A percentile compares a stretch with the other conserved stretches of the same genome.
These are phyloP conservation scores for Pachyramphus minor DNA, from an alignment of 2,113 vertebrate genomes.

Conservation along the genomic window DNA sequence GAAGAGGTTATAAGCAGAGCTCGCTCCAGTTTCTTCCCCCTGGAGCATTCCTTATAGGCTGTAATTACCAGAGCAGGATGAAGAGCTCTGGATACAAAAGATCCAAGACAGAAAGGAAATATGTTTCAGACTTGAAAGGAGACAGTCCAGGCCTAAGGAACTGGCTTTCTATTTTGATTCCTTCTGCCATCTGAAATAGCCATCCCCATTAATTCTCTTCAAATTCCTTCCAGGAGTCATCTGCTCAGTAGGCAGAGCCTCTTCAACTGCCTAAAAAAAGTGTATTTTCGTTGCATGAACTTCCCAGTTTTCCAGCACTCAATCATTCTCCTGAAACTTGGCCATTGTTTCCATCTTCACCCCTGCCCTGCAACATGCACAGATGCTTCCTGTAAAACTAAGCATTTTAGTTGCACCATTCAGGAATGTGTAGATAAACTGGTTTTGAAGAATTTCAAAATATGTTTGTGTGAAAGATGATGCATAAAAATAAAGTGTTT, in stretches of 20 bases:
- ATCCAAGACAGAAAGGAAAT: slow-evolving; percentile 41
- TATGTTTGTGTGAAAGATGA: background rate
- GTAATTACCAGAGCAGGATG: background rate
- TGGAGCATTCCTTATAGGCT: background rate
- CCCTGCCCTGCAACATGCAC: slow-evolving; percentile 59
- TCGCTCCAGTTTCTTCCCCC: background rate
- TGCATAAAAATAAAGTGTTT: slow-evolving; percentile 14
- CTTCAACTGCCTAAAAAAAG: slow-evolving; percentile 41
- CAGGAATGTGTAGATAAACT: slow-evolving; percentile 49
- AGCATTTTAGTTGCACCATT: background rate
- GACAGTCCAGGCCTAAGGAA: background rate
- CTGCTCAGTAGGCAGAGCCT: background rate
- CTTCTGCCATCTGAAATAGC: slow-evolving; percentile 56
- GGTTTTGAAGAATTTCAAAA: slow-evolving; percentile 18
- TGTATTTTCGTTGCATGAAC: slow-evolving; percentile 37
- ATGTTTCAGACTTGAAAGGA: slow-evolving; percentile 48
- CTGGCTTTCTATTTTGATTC: slow-evolving; percentile 44
- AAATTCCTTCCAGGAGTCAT: slow-evolving; percentile 42
- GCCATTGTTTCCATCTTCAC: slow-evolving; percentile 62
- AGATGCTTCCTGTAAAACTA: slow-evolving; percentile 74
- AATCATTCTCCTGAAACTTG: slow-evolving; percentile 65
- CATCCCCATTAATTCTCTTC: slow-evolving; percentile 33
- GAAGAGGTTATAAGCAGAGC: background rate
- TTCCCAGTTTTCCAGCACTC: slow-evolving; percentile 58
- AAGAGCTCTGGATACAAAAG: slow-evolving; percentile 11